Evolutionary conservation across 2,113 vertebrate species (phyloP), one percentile per base, ranked within the genome.

Genomic region (Lanius ludovicianus): DNA sequence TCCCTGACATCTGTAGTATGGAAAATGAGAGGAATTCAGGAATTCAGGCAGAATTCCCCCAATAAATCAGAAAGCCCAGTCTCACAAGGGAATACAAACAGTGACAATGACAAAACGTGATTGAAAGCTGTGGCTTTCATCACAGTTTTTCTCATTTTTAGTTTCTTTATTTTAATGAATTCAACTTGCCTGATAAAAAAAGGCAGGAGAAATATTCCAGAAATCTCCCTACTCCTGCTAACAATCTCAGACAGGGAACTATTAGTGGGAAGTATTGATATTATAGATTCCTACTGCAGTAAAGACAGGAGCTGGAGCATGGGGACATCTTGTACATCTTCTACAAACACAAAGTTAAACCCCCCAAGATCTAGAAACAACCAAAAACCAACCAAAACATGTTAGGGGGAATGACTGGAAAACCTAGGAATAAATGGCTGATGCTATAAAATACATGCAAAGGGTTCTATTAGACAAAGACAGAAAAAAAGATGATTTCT

Each of bases 71-170:
- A 71, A 79, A 28, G 2, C 2, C 1, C 18, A 11, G 6, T 25
- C 35, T 80, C 35, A 56, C 6, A 15, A 42, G 16, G 44, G 42
- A 28, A 10, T 9, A 27, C 0, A 6, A 74, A 27, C 3, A 37
- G 9, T 21, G 11, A 10, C 9, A 55, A 23, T 5, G 52, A 10
- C 8, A 89, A 44, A 68, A 16, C 9, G 6, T 8, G 2, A 14
- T 3, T 79, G 33, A 49, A 68, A 67, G 3, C 5, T 10, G 4
- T 35, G 67, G 1, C 1, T 71, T 27, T 59, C 15, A 22, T 59
- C 15, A 22, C 7, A 7, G 5, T 30, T 37, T 31, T 41, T 1
- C 30, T 15, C 0, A 2, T 14, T 53, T 85, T 39, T 44, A 10
- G 4, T 28, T 63, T 35, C 6, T 42, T 71, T 41, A 10, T 49